Evolutionary conservation across 2,888 invertebrate species (phyloP).

Genomic region (Hirudinaria manillensis): DNA sequence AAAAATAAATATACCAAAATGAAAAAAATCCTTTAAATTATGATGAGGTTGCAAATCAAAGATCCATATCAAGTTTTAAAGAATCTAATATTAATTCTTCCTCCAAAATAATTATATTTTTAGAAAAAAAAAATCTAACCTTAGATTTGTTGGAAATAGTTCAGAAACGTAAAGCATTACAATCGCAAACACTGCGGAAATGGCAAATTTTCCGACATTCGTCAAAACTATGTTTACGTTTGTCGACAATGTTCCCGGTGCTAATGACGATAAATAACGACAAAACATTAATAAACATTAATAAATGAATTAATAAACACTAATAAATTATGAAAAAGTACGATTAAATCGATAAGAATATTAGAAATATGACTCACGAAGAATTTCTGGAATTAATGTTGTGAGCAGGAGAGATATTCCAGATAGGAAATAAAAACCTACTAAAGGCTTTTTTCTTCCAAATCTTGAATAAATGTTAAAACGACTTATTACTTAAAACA

Average conservation of each 20-base stretch:
- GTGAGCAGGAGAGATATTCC: constrained; percentile 11
- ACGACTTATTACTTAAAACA: neutral
- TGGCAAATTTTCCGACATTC: constrained; percentile 49
- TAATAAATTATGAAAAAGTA: neutral
- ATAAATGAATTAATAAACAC: neutral
- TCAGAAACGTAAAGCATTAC: constrained; percentile 49
- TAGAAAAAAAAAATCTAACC: constrained; percentile 40
- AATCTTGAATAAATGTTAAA: constrained; percentile 1
- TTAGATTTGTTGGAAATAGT: constrained; percentile 50
- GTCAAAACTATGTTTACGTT: too few relatives aligned
- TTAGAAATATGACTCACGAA: neutral
- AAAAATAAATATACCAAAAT: neutral
- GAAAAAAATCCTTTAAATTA: neutral
- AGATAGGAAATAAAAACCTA: neutral
- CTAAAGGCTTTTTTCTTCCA: constrained; percentile 23
- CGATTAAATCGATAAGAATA: neutral
- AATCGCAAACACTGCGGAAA: constrained; percentile 49
- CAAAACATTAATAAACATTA: neutral
- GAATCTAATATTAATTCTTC: too few relatives aligned
- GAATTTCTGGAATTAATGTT: neutral
- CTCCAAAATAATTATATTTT: neutral
- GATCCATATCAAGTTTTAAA: neutral
- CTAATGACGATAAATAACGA: neutral
- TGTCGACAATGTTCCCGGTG: constrained; percentile 29
- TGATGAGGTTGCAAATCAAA: neutral